Evolutionary conservation across 2,888 invertebrate species (phyloP).

Genomic region (Limenitis camilla): DNA sequence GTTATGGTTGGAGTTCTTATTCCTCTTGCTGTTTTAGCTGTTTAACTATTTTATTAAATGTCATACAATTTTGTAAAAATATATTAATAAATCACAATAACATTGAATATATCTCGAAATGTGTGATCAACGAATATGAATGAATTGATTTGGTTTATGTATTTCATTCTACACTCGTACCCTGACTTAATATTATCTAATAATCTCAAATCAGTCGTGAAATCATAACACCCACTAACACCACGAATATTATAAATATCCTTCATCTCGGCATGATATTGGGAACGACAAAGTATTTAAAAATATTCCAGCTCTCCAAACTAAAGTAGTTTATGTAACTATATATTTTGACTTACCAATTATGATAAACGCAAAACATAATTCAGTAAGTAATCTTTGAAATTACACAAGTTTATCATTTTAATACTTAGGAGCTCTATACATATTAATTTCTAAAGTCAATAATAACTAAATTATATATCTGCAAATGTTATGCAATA

Average conservation of each 20-base stretch:
- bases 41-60: slow-evolving; percentile 30
- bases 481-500: too few species aligned
- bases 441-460: too few species aligned
- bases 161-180: background rate
- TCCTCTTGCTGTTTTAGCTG: slow-evolving; percentile 51
- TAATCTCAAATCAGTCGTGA: slow-evolving; percentile 27
- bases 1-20: slow-evolving; percentile 51
- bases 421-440: too few species aligned
- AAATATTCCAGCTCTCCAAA: background rate
- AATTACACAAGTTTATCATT: background rate
- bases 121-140: too few species aligned
- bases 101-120: too few species aligned
- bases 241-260: slow-evolving; percentile 15
- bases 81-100: background rate
- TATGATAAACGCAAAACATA: background rate
- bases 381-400: background rate
- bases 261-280: slow-evolving; percentile 12
- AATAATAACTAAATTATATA: too few species aligned
- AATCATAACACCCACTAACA: slow-evolving; percentile 25
- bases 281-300: slow-evolving; percentile 4
- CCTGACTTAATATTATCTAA: background rate
- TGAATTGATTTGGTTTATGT: too few species aligned
- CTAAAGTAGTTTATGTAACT: background rate
- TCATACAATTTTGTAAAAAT: background rate
- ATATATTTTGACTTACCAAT: background rate